Conservation (phyloP, 2,113 vertebrate species). For the Callionymus lyra region DNA sequence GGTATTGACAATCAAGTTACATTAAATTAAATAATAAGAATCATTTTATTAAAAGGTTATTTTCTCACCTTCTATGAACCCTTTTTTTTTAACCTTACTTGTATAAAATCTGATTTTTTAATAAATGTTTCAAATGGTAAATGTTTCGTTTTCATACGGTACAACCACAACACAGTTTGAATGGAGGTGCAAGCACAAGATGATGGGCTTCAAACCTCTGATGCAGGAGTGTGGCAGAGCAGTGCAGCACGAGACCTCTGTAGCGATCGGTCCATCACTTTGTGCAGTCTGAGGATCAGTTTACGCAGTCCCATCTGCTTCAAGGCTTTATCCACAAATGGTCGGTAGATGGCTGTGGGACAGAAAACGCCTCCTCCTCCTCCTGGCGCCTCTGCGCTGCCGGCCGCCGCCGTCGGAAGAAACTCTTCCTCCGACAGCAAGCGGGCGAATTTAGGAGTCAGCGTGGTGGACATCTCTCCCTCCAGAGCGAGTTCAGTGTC, state of each 20-base stretch:
- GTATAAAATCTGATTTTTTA: too few relatives aligned
- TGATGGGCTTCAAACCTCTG: constrained; percentile 71
- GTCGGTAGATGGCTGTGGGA: constrained; percentile 92
- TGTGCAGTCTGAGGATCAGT: constrained; percentile 92
- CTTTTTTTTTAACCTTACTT: too few relatives aligned
- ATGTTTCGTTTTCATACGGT: too few relatives aligned
- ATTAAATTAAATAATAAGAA: too few relatives aligned
- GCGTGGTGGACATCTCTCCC: constrained; percentile 50
- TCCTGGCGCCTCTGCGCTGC: constrained; percentile 15
- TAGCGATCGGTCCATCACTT: constrained; percentile 94
- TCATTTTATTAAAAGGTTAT: too few relatives aligned
- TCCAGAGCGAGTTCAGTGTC: constrained; percentile 22
- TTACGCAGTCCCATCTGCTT: constrained; percentile 98
- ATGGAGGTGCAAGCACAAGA: neutral
- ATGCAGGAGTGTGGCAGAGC: constrained; percentile 70
- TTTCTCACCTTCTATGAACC: too few relatives aligned
- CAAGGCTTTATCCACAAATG: constrained; percentile 98
- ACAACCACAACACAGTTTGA: too few relatives aligned
- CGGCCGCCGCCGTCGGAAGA: constrained; percentile 35
- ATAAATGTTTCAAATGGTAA: too few relatives aligned
- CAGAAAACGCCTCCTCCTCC: constrained; percentile 70
- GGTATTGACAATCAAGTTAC: too few relatives aligned
- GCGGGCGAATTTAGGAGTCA: constrained; percentile 69
- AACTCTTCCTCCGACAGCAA: constrained; percentile 80
- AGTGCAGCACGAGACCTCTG: constrained; percentile 86